phyloP scores from a whole-genome alignment of 2,113 vertebrate genomes.

The Centropus bengalensis region DNA sequence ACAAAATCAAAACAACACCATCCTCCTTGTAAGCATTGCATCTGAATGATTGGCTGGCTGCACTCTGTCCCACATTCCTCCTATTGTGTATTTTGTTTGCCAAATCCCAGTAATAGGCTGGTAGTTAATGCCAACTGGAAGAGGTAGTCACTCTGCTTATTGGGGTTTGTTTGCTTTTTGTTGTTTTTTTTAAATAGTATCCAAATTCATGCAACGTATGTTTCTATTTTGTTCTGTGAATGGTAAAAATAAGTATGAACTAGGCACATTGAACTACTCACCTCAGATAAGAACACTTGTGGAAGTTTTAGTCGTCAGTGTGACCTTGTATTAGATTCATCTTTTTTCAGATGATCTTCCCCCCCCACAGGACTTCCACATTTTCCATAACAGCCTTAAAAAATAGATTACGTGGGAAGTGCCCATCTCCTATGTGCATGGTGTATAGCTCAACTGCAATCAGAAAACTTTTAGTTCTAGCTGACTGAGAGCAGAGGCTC shows the following conservation, averaged over 20 bases:
- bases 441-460: background rate
- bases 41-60: background rate
- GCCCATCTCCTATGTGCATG: background rate
- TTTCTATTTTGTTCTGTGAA: background rate
- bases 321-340: background rate
- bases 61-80: background rate
- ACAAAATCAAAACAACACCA: background rate
- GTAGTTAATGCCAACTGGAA: background rate
- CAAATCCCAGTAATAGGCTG: background rate
- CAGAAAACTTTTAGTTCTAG: background rate
- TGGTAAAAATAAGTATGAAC: background rate
- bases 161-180: accelerated
- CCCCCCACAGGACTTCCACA: background rate
- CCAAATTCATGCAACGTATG: background rate
- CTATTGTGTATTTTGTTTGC: background rate
- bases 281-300: background rate
- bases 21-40: background rate
- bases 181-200: background rate
- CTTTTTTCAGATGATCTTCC: background rate
- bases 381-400: background rate
- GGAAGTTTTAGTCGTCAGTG: background rate
- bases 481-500: background rate
- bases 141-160: background rate
- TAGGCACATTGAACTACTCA: background rate
- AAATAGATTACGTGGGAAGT: background rate